A percentile compares a stretch with the other conserved stretches of the same genome.
Evolutionary conservation across 2,113 vertebrate genomes (phyloP).

Genomic region (Lagopus muta): DNA sequence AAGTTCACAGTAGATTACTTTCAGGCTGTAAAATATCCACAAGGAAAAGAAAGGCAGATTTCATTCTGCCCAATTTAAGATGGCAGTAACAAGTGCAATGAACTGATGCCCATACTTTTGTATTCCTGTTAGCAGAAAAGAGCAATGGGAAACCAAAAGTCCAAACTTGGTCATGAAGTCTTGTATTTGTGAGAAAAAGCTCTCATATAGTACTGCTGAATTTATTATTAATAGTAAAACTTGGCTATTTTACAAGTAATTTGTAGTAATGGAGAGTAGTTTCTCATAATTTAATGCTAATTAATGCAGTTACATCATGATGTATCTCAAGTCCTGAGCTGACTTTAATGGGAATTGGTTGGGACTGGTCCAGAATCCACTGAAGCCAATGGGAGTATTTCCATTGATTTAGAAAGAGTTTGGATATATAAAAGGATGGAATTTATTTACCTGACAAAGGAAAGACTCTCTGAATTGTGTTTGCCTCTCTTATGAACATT

Average conservation of each 20-base stretch:
- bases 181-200: not conserved
- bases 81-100: not conserved
- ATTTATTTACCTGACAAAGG: slow-evolving; percentile 12
- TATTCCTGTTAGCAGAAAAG: not conserved
- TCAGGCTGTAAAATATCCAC: not conserved
- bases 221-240: slow-evolving; percentile 27
- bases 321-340: slow-evolving; percentile 45
- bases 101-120: not conserved
- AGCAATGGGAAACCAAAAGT: not conserved
- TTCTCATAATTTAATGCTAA: slow-evolving; percentile 76
- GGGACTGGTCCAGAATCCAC: slow-evolving; percentile 32
- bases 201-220: not conserved
- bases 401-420: slow-evolving; percentile 17
- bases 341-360: slow-evolving; percentile 45
- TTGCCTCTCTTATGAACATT: slow-evolving; percentile 31
- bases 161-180: not conserved
- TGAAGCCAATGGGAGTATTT: slow-evolving; percentile 15
- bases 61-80: not conserved
- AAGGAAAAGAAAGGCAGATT: not conserved
- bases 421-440: not conserved
- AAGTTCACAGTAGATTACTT: not conserved
- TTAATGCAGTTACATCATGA: slow-evolving; percentile 72
- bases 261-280: slow-evolving; percentile 69
- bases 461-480: not conserved
- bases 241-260: slow-evolving; percentile 68